Base-by-base conservation (phyloP, 2,113 vertebrate species). In the Rhabdornis inornatus region DNA sequence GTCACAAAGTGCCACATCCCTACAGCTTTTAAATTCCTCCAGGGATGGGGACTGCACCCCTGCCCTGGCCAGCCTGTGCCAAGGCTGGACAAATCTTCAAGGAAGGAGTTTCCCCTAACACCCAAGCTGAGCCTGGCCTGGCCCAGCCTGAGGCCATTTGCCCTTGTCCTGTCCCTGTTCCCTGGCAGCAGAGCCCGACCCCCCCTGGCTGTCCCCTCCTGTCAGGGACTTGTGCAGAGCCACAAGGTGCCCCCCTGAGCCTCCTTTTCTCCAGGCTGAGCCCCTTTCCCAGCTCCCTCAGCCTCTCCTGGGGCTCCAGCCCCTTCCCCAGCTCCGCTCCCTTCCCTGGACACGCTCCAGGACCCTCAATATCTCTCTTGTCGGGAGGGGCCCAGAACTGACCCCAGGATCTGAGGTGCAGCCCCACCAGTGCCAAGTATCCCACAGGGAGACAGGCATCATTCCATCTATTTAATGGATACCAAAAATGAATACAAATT, bases 321-420 rank as follows among this genome's bases (percentile, higher is more conserved):
- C 37, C 11, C 61, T 42, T 14, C 35, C 35, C 50, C 30, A 75
- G 30, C 60, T 56, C 60, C 0, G 1, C 35, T 59, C 71, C 22
- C 31, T 59, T 7, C 33, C 9, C 74, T 28, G 19, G 8, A 47
- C 20, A n/a, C 1, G 0, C 45, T 61, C 22, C 10, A 15, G 37
- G 37, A 0, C 31, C 44, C 50, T 50, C 18, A 1, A 9, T 2
- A 5, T 18, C 21, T 40, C 44, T 37, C 15, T 6, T 42, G 49
- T 22, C 8, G 0, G 33, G 31, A 33, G 35, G 11, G 31, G 49
- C 21, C 35, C 85, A 42, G 35, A 64, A 8, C 31, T 50, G 27
- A 1, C 68, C 21, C 44, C 50, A 59, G 61, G 21, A 44, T 31
- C 1, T 35, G 37, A 66, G 25, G 37, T 17, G 25, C 12, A 11